Percentiles rank a stretch among this genome's conserved stretches.
These are phyloP conservation scores for Lymantria monacha DNA, from an alignment of 2,888 invertebrate species.

Conservation along the genomic window DNA sequence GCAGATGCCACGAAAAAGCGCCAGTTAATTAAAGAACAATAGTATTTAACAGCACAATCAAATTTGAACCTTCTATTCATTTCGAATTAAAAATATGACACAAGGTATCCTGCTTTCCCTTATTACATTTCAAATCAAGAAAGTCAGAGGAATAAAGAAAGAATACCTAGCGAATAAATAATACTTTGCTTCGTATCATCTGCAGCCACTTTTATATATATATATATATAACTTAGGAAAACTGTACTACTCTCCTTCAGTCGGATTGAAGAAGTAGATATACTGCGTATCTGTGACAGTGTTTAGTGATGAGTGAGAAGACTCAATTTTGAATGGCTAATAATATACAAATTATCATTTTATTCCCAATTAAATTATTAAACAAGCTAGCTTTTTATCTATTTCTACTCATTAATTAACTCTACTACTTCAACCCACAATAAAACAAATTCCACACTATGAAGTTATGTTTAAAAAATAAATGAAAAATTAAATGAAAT, in stretches of 20 bases:
- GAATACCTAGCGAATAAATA: background rate
- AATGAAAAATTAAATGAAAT: no score
- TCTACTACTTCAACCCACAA: no score
- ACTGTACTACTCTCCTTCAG: no score
- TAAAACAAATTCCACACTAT: no score
- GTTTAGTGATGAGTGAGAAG: background rate
- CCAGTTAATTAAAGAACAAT: background rate
- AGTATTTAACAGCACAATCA: background rate
- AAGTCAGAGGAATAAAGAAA: background rate
- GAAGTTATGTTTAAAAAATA: no score
- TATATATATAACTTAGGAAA: no score
- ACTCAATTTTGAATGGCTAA: conserved; percentile 2
- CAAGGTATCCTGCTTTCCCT: no score
- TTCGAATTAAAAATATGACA: background rate
- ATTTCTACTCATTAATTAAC: background rate
- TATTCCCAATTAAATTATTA: background rate
- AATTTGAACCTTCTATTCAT: conserved; percentile 8
- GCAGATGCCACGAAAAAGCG: conserved; percentile 35
- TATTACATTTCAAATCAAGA: background rate
- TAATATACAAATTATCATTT: background rate
- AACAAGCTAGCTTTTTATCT: background rate
- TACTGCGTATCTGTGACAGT: no score
- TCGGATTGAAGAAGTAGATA: no score
- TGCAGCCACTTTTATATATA: background rate
- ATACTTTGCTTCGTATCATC: background rate